Percentiles rank a stretch among this genome's conserved stretches.
These are phyloP conservation scores for Vireo griseus DNA, from an alignment of 2,797 vertebrate species.

Conservation along the genomic window DNA sequence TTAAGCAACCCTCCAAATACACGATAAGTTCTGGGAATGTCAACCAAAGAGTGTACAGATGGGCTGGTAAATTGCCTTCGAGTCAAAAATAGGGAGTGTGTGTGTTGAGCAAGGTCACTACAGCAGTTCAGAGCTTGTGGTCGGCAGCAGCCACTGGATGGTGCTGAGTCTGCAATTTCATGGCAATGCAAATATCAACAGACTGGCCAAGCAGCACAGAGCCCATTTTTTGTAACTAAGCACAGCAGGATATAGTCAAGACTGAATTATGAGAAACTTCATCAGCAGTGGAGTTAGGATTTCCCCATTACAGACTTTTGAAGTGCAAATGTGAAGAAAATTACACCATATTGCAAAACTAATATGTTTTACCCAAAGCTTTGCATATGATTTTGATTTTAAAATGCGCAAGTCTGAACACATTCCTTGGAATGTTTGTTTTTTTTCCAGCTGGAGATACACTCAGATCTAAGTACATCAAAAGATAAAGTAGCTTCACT, in stretches of 20 bases:
- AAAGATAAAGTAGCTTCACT: conserved; percentile 7
- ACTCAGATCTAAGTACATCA: conserved; percentile 11
- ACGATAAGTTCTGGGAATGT: conserved; percentile 55
- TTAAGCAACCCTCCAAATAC: conserved; percentile 52
- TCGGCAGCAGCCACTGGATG: background rate
- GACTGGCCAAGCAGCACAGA: background rate
- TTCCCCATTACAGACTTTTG: conserved; percentile 36
- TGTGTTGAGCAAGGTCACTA: conserved; percentile 35
- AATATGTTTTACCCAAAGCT: conserved; percentile 1
- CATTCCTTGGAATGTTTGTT: conserved; percentile 38
- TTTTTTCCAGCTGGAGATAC: conserved; percentile 4
- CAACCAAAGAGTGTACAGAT: conserved; percentile 29
- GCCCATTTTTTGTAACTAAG: background rate
- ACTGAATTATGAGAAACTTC: conserved; percentile 34
- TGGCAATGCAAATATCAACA: conserved; percentile 14
- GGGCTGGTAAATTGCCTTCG: conserved; percentile 33
- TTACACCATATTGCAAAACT: background rate
- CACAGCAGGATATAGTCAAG: background rate
- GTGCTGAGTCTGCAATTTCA: conserved; percentile 13
- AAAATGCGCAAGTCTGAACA: conserved; percentile 38
- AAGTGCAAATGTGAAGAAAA: conserved; percentile 49
- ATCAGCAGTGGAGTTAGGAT: background rate
- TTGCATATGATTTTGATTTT: conserved; percentile 41
- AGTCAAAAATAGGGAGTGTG: conserved; percentile 40
- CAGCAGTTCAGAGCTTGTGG: background rate